phyloP scores from a whole-genome alignment of 2,113 vertebrate genomes.

The Anoplopoma fimbria region DNA sequence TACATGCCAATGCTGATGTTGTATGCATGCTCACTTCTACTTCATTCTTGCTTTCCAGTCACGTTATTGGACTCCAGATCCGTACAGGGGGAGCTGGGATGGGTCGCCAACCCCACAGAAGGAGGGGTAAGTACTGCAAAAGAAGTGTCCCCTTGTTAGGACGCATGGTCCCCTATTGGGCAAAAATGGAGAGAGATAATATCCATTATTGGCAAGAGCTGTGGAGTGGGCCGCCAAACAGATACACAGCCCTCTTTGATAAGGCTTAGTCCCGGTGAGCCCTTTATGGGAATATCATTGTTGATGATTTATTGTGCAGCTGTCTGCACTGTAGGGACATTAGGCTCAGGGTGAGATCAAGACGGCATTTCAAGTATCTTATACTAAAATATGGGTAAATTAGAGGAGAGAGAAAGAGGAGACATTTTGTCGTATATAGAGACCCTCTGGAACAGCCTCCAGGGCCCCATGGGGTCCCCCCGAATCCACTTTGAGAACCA shows the following conservation, averaged over 20 bases:
- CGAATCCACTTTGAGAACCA: slow-evolving; percentile 55
- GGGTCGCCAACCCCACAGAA: slow-evolving; percentile 97
- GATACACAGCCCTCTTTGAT: slow-evolving; percentile 63
- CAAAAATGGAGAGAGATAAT: slow-evolving; percentile 71
- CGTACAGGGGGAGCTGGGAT: slow-evolving; percentile 96
- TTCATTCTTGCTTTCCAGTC: slow-evolving; percentile 87
- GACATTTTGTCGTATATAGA: slow-evolving; percentile 15
- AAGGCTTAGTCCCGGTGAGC: slow-evolving; percentile 32
- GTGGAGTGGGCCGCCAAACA: slow-evolving; percentile 37
- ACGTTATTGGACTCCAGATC: slow-evolving; percentile 98
- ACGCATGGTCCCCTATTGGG: slow-evolving; percentile 57
- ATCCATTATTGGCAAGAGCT: slow-evolving; percentile 58
- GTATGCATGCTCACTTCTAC: slow-evolving; percentile 65
- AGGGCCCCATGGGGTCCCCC: slow-evolving; percentile 41
- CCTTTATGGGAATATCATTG: slow-evolving; percentile 50
- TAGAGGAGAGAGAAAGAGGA: background rate
- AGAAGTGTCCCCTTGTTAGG: slow-evolving; percentile 69
- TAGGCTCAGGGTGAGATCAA: slow-evolving; percentile 20
- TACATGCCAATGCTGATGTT: slow-evolving; percentile 32
- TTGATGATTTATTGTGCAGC: slow-evolving; percentile 56
- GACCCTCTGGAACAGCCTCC: slow-evolving; percentile 20
- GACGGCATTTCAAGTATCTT: slow-evolving; percentile 5
- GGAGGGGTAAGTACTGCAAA: slow-evolving; percentile 93
- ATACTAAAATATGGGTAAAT: slow-evolving; percentile 32
- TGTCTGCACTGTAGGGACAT: slow-evolving; percentile 12